These are phyloP conservation scores for Carassius auratus DNA, from an alignment of 2,113 vertebrate genomes.

Conservation along the genomic window DNA sequence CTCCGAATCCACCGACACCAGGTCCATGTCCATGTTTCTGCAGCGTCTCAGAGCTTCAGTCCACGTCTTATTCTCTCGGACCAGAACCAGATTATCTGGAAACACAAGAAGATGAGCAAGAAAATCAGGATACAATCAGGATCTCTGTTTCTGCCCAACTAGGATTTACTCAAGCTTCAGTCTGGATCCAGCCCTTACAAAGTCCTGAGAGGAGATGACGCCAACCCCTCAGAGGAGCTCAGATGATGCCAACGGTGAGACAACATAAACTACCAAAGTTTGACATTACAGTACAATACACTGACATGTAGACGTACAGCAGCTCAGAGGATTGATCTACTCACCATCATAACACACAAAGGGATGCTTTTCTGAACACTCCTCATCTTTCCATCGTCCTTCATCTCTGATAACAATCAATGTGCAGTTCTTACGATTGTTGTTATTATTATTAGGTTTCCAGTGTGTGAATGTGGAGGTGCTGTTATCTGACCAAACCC, in stretches of 20 bases:
- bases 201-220: too few relatives aligned
- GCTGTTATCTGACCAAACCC: constrained; percentile 31
- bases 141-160: too few relatives aligned
- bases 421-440: not conserved
- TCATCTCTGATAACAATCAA: too few relatives aligned
- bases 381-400: fast-evolving
- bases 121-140: not conserved
- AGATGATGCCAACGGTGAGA: too few relatives aligned
- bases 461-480: constrained; percentile 7
- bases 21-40: not conserved
- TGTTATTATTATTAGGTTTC: fast-evolving
- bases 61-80: constrained; percentile 5
- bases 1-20: too few relatives aligned
- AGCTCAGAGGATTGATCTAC: not conserved
- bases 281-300: too few relatives aligned
- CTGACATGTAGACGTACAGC: not conserved
- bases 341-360: constrained; percentile 17
- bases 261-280: too few relatives aligned
- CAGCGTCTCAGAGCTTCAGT: not conserved
- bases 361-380: fast-evolving
- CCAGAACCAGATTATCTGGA: not conserved
- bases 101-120: not conserved
- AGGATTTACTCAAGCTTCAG: too few relatives aligned
- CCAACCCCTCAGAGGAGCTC: too few relatives aligned
- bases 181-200: too few relatives aligned